Evolutionary conservation across 53 echinoderm and acorn worm species (phyloP).

Genomic region (Temnopleurus reevesii): DNA sequence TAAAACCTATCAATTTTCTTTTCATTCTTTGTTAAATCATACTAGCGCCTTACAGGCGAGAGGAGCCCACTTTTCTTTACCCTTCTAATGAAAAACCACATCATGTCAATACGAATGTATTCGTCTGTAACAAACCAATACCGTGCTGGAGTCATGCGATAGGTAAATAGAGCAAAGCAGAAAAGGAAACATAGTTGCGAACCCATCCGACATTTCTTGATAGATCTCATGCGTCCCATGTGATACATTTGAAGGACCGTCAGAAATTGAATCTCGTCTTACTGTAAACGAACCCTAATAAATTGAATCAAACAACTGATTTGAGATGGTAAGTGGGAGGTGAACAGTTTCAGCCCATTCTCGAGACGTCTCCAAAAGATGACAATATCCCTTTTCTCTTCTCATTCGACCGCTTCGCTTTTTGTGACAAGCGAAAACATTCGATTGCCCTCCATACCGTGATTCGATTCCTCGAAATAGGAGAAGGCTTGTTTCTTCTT

Average conservation of each 20-base stretch:
- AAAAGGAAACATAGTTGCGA: background rate
- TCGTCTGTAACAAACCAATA: background rate
- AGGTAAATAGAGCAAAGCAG: background rate
- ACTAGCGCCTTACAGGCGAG: no score
- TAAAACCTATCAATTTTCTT: no score
- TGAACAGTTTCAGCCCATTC: background rate
- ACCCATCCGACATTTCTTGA: background rate
- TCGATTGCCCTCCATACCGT: background rate
- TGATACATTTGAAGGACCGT: background rate
- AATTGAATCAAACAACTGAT: slow-evolving; percentile 22
- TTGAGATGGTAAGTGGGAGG: background rate
- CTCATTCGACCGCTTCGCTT: background rate
- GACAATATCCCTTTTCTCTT: background rate
- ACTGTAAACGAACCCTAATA: slow-evolving; percentile 15
- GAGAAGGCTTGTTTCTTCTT: background rate
- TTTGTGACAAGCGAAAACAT: background rate
- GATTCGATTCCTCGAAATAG: background rate
- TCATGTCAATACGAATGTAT: background rate
- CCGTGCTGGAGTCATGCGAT: background rate
- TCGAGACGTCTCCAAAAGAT: background rate
- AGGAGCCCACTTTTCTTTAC: background rate
- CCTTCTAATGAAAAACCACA: background rate
- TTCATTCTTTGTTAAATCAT: no score
- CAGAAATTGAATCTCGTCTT: slow-evolving; percentile 22
- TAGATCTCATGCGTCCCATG: background rate